Evolutionary conservation across 2,888 invertebrate species (phyloP).

Genomic region (Microctonus brassicae): DNA sequence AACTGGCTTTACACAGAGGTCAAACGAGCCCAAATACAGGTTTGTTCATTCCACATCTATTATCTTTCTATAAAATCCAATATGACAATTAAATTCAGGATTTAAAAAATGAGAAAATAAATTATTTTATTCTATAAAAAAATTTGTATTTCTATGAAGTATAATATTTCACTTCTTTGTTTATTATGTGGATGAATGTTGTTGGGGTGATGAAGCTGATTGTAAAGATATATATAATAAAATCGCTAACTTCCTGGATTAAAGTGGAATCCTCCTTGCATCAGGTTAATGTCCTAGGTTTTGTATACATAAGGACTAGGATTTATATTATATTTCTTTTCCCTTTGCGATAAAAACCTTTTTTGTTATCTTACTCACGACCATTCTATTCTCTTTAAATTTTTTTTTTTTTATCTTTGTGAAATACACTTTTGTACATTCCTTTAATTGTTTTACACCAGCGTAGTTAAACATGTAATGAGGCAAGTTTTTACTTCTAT

Average conservation of each 20-base stretch:
- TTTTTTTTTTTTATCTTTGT: conserved; percentile 5
- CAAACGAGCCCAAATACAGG: conserved; percentile 89
- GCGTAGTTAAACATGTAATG: too few relatives aligned
- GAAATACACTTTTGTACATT: too few relatives aligned
- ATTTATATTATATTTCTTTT: neutral
- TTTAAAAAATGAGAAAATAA: neutral
- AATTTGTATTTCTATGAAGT: conserved; percentile 3
- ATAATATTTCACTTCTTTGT: neutral
- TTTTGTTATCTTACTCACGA: neutral
- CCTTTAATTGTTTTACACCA: too few relatives aligned
- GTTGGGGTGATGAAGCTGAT: neutral
- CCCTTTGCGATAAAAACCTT: neutral
- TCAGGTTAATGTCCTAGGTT: conserved; percentile 46
- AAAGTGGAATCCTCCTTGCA: conserved; percentile 45
- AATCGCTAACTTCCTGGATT: conserved; percentile 34
- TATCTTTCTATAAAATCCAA: neutral
- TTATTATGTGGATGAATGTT: neutral
- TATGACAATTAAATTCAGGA: neutral
- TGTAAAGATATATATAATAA: conserved; percentile 21
- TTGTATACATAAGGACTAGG: too few relatives aligned
- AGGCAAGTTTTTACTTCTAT: too few relatives aligned
- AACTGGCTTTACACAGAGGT: conserved; percentile 97
- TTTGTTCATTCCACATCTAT: conserved; percentile 67
- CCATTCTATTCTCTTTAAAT: neutral
- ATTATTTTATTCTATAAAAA: neutral